phyloP scores from a whole-genome alignment of 1,140 invertebrate genomes.

The Conopomorpha cramerella region DNA sequence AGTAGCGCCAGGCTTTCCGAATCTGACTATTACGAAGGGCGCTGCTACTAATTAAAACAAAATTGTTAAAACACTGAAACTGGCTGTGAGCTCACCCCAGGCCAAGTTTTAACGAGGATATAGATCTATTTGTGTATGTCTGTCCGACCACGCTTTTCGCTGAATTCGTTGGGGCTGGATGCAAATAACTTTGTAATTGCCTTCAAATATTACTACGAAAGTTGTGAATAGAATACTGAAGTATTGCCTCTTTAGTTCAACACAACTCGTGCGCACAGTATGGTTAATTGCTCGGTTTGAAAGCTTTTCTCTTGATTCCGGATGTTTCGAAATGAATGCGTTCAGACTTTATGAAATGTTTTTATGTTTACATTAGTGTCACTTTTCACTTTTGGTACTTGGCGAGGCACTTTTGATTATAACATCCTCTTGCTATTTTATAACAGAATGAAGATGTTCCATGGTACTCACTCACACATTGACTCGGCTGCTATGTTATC shows the following conservation, averaged over 20 bases:
- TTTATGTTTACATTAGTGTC: no score
- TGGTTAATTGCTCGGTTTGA: no score
- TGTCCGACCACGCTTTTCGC: conserved; percentile 54
- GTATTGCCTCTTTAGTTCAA: conserved; percentile 10
- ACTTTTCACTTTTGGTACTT: no score
- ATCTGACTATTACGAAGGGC: conserved; percentile 35
- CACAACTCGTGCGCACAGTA: no score
- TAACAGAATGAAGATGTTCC: no score
- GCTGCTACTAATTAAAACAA: conserved; percentile 57
- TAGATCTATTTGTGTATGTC: conserved; percentile 60
- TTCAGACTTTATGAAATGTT: no score
- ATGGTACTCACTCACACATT: no score
- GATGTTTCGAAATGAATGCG: no score
- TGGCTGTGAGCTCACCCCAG: conserved; percentile 21
- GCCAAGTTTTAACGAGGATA: conserved; percentile 59
- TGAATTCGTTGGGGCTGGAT: conserved; percentile 55
- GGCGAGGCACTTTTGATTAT: no score
- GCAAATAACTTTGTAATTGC: conserved; percentile 59
- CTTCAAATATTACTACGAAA: conserved; percentile 49
- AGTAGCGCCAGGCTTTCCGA: conserved; percentile 37
- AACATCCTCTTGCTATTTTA: no score
- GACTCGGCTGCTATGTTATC: no score
- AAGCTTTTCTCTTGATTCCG: no score
- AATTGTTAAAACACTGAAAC: conserved; percentile 52
- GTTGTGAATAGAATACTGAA: conserved; percentile 36